These are phyloP conservation scores for Poecilia wingei DNA, from an alignment of 2,797 vertebrate species.

Conservation along the genomic window DNA sequence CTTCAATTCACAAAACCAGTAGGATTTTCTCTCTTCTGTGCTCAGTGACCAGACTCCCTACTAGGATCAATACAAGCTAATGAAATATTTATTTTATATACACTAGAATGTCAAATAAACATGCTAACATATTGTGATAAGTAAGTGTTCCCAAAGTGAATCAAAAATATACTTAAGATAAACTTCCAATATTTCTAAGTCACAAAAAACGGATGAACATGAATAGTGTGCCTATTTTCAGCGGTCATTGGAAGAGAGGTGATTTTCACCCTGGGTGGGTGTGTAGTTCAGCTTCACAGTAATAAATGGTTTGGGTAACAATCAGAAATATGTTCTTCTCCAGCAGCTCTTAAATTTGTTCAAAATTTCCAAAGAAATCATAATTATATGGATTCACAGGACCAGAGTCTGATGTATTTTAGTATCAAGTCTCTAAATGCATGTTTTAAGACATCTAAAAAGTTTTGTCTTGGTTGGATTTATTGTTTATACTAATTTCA, in stretches of 20 bases:
- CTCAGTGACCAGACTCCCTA: background rate
- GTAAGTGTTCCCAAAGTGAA: conserved; percentile 1
- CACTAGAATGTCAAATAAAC: background rate
- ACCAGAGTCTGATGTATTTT: background rate
- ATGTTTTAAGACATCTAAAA: background rate
- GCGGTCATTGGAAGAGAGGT: background rate
- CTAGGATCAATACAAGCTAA: background rate
- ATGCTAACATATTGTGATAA: background rate
- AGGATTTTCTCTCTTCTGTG: background rate
- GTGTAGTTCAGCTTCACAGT: background rate
- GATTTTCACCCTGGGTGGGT: background rate
- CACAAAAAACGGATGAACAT: background rate
- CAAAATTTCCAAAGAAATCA: background rate
- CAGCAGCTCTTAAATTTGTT: background rate
- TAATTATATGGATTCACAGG: background rate
- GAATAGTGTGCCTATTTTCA: background rate
- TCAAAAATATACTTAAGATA: background rate
- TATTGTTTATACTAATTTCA: background rate
- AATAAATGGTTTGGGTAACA: background rate
- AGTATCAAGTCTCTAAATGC: background rate
- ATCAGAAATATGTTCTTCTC: background rate
- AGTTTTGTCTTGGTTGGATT: background rate
- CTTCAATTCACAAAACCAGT: background rate
- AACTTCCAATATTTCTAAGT: background rate
- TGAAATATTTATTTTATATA: background rate